Evolutionary conservation across 2,113 vertebrate genomes (phyloP).

Genomic region (Cephalopterus ornatus): DNA sequence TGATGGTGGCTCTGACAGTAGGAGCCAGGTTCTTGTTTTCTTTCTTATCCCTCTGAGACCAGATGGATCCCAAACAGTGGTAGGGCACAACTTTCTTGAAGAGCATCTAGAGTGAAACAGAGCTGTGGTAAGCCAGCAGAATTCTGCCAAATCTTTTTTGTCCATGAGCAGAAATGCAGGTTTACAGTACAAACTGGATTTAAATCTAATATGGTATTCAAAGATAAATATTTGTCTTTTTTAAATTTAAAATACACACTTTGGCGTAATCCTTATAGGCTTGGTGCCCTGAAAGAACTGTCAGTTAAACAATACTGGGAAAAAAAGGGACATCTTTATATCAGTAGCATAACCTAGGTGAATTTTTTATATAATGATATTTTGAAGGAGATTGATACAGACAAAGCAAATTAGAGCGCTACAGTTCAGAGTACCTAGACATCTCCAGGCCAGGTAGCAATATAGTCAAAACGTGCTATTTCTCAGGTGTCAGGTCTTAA

Average conservation of each 20-base stretch:
- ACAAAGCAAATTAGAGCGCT: background rate
- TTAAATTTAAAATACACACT: background rate
- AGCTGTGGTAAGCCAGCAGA: background rate
- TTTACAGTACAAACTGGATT: background rate
- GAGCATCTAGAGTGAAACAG: conserved; percentile 77
- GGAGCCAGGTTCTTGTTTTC: conserved; percentile 87
- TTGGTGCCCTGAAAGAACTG: background rate
- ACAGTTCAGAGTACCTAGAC: background rate
- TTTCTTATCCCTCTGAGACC: conserved; percentile 92
- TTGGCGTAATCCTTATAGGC: background rate
- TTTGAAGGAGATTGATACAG: background rate
- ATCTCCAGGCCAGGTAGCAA: background rate
- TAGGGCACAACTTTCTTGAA: conserved; percentile 93
- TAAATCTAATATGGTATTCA: background rate
- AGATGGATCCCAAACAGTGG: conserved; percentile 92
- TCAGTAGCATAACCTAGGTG: background rate
- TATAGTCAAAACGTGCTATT: background rate
- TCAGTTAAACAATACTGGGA: background rate
- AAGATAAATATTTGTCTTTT: background rate
- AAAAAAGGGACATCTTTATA: background rate
- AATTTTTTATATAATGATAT: background rate
- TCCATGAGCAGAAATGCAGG: background rate
- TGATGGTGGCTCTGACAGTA: conserved; percentile 90
- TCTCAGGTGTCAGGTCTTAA: background rate
- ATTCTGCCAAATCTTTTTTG: background rate